These are phyloP conservation scores for Orthonevra nobilis DNA, from an alignment of 2,888 invertebrate genomes.

Conservation along the genomic window DNA sequence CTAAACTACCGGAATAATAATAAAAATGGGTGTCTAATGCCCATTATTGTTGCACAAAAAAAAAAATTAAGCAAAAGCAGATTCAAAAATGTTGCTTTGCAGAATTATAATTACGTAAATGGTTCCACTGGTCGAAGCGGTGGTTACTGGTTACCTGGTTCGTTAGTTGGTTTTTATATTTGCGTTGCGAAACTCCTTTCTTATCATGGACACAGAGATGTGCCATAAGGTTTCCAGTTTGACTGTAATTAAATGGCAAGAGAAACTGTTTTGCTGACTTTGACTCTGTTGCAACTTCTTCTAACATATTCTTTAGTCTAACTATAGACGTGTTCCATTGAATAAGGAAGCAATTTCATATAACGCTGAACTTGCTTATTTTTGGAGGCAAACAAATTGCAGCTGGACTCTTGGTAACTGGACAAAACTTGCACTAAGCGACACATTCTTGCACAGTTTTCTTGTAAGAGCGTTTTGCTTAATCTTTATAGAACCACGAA, in stretches of 20 bases:
- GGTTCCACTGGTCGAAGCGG: conserved; percentile 27
- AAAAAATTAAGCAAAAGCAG: background rate
- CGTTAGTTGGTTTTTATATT: background rate
- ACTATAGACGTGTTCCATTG: background rate
- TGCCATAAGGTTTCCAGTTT: conserved; percentile 51
- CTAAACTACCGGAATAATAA: conserved; percentile 31
- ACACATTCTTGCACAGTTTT: conserved; percentile 10
- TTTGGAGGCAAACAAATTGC: too few species aligned
- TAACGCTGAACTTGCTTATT: conserved; percentile 57
- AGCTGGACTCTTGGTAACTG: too few species aligned
- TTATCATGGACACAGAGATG: conserved; percentile 40
- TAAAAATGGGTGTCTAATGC: conserved; percentile 20
- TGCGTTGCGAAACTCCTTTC: conserved; percentile 52
- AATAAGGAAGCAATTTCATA: conserved; percentile 57
- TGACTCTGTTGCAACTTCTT: background rate
- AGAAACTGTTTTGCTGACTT: conserved; percentile 4
- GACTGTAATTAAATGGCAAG: conserved; percentile 26
- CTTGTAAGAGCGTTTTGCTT: conserved; percentile 44
- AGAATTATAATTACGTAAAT: conserved; percentile 56
- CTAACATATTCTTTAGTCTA: background rate
- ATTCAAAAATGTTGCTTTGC: conserved; percentile 32
- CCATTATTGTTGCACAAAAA: conserved; percentile 30
- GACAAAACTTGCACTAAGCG: background rate
- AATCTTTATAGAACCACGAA: conserved; percentile 50
- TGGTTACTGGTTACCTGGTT: conserved; percentile 24